Base-by-base conservation (phyloP, 2,797 vertebrate species). In the Peromyscus eremicus region DNA sequence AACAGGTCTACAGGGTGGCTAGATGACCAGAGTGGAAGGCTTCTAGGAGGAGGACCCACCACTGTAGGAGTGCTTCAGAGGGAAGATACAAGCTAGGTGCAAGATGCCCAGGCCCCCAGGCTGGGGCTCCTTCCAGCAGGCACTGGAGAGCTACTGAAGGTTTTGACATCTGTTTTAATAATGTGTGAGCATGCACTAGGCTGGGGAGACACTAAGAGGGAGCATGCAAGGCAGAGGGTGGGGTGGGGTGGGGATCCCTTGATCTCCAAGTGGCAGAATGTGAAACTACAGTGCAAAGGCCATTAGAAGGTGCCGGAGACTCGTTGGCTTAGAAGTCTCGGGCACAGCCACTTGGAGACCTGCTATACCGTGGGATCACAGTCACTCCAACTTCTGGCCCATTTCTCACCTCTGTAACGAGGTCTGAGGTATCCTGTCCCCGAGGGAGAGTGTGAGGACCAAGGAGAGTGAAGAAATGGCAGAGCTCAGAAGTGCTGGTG, bases 11-110 rank as follows among this genome's bases (percentile, higher is more conserved):
- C 34, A 84, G 88, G 64, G 1, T 1, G 73, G 37, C 6, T 80
- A 40, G 49, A 5, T 0, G 2, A 21, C n/a, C 6, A 8, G 68
- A n/a, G 46, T 2, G 25, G 43, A 80, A 82, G 81, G 21, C 52
- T 80, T 62, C 19, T 6, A 17, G 55, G 55, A 25, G 32, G 60
- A 46, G 5, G 13, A 71, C 17, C 16, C 1, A 3, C 1, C 75
- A 0, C 9, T 37, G 25, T 32, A 55, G 23, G 46, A 32, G 1
- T 6, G 1, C 19, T 0, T 32, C 49, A 12, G 37, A 5, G 27
- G 71, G 76, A 79, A 37, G 13, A 16, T 11, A 6, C 4, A 81
- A 49, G 9, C 34, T 82, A 19, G 32, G 40, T 21, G 10, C 49
- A 40, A 73, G 66, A 77, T 7, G 76, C 46, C 57, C 62, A 70